Evolutionary conservation across 2,888 invertebrate species (phyloP).

Genomic region (Nemotelus nigrinus): DNA sequence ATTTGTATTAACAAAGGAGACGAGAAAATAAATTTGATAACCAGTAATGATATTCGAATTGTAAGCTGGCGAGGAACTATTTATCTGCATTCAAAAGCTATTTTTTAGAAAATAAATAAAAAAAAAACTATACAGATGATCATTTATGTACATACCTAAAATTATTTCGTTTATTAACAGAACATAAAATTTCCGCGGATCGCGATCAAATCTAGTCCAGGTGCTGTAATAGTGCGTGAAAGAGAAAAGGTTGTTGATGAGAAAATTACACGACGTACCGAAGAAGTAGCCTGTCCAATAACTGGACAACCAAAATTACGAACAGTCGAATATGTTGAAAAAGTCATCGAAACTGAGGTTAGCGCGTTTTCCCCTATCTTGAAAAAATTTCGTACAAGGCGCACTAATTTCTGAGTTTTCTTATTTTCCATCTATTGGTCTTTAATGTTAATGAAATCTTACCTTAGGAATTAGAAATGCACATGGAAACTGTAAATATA

Average conservation of each 20-base stretch:
- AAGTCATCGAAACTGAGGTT: conserved; percentile 96
- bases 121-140: background rate
- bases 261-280: conserved; percentile 85
- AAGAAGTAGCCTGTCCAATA: conserved; percentile 86
- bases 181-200: conserved; percentile 79
- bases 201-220: conserved; percentile 86
- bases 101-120: background rate
- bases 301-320: conserved; percentile 88
- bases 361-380: conserved; percentile 50
- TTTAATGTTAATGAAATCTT: no score
- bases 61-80: no score
- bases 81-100: background rate
- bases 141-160: conserved; percentile 38
- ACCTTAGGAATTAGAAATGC: no score
- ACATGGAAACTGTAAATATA: no score
- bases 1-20: no score
- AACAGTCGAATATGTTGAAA: conserved; percentile 94
- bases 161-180: conserved; percentile 55
- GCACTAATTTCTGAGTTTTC: no score
- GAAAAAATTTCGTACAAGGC: no score
- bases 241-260: conserved; percentile 90
- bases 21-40: no score
- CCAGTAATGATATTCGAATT: no score
- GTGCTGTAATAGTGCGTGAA: conserved; percentile 85
- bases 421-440: no score